phyloP scores from a whole-genome alignment of 1,140 invertebrate species.

The Popillia japonica region DNA sequence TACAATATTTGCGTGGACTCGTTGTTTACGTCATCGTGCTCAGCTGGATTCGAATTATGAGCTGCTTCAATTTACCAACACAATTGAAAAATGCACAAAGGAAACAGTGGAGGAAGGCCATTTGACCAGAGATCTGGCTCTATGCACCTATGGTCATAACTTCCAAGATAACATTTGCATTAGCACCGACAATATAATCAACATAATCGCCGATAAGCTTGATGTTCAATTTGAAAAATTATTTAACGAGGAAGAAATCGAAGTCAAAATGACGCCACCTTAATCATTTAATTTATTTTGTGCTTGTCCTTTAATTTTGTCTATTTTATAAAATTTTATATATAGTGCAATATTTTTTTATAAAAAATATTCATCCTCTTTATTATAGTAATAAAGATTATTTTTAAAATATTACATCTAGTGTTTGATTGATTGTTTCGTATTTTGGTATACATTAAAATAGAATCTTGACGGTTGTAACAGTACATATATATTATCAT shows the following conservation, averaged over 20 bases:
- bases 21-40: constrained; percentile 88
- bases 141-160: constrained; percentile 86
- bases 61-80: constrained; percentile 79
- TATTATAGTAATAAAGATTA: constrained; percentile 4
- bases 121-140: constrained; percentile 97
- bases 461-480: no score
- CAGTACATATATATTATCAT: no score
- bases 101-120: constrained; percentile 89
- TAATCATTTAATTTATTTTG: constrained; percentile 16
- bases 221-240: constrained; percentile 37
- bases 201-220: constrained; percentile 42
- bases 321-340: not conserved
- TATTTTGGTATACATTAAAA: no score
- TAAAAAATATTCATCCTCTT: not conserved
- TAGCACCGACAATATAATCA: constrained; percentile 46
- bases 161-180: constrained; percentile 43
- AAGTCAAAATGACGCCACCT: constrained; percentile 10
- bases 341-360: not conserved
- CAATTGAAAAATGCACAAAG: constrained; percentile 87
- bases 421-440: no score
- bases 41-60: constrained; percentile 85
- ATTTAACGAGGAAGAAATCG: constrained; percentile 28
- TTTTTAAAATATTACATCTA: not conserved
- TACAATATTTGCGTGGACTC: constrained; percentile 98
- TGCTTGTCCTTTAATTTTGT: not conserved